phyloP scores from a whole-genome alignment of 2,888 invertebrate species.

The Dolichopus griseipennis region DNA sequence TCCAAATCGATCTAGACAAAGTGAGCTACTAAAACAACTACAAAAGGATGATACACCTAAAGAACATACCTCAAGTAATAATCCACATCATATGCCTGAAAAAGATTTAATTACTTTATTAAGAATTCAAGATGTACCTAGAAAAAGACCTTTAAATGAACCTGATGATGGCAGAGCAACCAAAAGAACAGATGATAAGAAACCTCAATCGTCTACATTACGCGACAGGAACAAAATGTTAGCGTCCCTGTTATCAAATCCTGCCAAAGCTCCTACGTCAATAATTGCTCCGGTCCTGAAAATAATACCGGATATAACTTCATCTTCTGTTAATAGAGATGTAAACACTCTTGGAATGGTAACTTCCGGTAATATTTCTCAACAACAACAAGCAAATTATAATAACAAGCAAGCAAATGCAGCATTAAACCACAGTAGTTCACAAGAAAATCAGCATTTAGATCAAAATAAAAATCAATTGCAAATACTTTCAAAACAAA shows the following conservation, averaged over 20 bases:
- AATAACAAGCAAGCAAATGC: conserved; percentile 16
- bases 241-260: conserved; percentile 69
- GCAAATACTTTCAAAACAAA: conserved; percentile 1
- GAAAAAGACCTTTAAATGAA: conserved; percentile 58
- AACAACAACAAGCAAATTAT: conserved; percentile 42
- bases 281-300: conserved; percentile 36
- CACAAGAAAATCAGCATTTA: conserved; percentile 38
- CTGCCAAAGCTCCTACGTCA: conserved; percentile 53
- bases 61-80: conserved; percentile 28
- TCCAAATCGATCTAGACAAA: conserved; percentile 43
- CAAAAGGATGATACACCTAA: conserved; percentile 40
- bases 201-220: conserved; percentile 51
- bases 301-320: conserved; percentile 41
- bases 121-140: conserved; percentile 39
- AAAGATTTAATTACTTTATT: conserved; percentile 42
- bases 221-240: conserved; percentile 80
- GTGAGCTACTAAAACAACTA: conserved; percentile 50
- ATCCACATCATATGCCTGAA: conserved; percentile 35
- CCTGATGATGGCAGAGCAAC: conserved; percentile 45
- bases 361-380: conserved; percentile 18
- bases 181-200: conserved; percentile 39
- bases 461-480: conserved; percentile 12
- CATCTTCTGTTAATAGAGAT: conserved; percentile 33
- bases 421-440: conserved; percentile 25
- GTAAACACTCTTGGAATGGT: conserved; percentile 24